A percentile compares a stretch with the other conserved stretches of the same genome.
Conservation (phyloP, 1,140 invertebrate genomes). For the Laupala kohalensis region DNA sequence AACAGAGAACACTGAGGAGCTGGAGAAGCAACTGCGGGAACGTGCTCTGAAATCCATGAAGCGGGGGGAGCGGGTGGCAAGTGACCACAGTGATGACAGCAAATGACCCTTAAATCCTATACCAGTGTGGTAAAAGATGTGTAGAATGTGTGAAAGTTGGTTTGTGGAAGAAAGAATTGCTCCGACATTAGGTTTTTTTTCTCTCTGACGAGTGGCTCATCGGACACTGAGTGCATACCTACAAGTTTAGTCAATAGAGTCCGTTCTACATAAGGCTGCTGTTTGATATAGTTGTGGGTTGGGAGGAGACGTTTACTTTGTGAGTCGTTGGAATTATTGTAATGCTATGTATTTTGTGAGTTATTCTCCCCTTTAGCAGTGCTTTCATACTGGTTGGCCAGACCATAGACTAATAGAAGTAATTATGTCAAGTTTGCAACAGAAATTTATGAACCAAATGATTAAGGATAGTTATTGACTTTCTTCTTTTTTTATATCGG, state of each 20-base stretch:
- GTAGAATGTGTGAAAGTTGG: neutral
- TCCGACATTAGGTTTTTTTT: neutral
- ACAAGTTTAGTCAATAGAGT: neutral
- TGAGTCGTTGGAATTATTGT: neutral
- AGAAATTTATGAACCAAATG: neutral
- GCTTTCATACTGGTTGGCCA: neutral
- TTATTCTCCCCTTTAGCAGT: neutral
- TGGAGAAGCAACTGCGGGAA: conserved; percentile 76
- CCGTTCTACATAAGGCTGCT: neutral
- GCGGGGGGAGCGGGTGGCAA: conserved; percentile 19
- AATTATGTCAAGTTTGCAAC: neutral
- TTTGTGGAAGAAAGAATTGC: neutral
- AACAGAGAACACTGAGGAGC: conserved; percentile 50
- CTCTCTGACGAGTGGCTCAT: neutral
- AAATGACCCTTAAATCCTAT: conserved; percentile 3
- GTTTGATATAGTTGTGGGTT: neutral
- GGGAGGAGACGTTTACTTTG: neutral
- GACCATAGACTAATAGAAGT: neutral
- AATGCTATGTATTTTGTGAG: neutral
- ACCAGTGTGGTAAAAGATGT: neutral
- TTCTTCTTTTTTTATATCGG: neutral
- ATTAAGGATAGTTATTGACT: neutral
- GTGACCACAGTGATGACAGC: neutral
- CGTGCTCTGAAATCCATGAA: conserved; percentile 67
- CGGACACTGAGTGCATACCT: neutral